Evolutionary conservation across 1,140 invertebrate species (phyloP), one percentile per base, ranked within the genome.

Genomic region (Polypedilum pembai): DNA sequence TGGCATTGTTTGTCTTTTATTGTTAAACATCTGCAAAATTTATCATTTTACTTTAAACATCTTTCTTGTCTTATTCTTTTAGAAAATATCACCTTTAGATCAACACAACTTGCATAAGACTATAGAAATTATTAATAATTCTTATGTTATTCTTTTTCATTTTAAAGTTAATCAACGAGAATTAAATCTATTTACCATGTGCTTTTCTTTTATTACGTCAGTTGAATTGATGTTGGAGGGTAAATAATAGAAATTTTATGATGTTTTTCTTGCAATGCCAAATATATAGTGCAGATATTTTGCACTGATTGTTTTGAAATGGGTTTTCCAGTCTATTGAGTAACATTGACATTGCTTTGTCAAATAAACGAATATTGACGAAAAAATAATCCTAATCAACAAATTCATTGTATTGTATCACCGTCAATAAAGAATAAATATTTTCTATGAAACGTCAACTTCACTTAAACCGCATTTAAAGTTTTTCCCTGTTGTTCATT

Each of bases 341-440:
- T 56, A n/a, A 56, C n/a, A n/a, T 56, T 56, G 45, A 56, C 45
- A 56, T 56, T 56, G n/a, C 45, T 12, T 56, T 56, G 45, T 56
- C 45, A 56, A 56, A 56, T 56, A 56, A 33, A 12, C n/a, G n/a
- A 56, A 56, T 15, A 12, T 56, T 56, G n/a, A 5, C 5, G 24
- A 33, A 33, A 33, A 33, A 33, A 33, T 33, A 33, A 33, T 33
- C 24, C 24, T 33, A 33, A 33, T 33, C 24, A 33, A 33, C 24
- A 5, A 33, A 33, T 3, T 33, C 24, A 33, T 3, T 33, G 24
- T 33, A 33, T 33, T 33, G 24, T 56, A 56, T 15, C n/a, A 12
- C 15, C 4, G 45, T 56, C 45, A 56, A n/a, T 12, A 56, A 56
- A 56, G 15, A n/a, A 12, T 56, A 12, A 56, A 33, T 33, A 33